phyloP scores from a whole-genome alignment of 2,888 invertebrate genomes.

The Napeogenes inachia region DNA sequence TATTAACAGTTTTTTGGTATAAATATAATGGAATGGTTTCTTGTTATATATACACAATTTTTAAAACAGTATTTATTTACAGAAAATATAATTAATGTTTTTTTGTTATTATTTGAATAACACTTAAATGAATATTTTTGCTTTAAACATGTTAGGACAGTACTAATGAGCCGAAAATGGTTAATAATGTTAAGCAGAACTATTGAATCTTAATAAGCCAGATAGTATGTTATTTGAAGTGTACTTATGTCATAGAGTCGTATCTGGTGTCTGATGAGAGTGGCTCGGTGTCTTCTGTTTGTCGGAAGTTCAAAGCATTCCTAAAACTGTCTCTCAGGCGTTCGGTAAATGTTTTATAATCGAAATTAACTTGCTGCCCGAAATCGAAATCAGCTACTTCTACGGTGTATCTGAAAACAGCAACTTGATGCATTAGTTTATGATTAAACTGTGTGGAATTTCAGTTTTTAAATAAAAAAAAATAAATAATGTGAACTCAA shows the following conservation, averaged over 20 bases:
- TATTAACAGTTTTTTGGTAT: neutral
- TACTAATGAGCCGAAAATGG: neutral
- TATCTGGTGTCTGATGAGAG: constrained; percentile 69
- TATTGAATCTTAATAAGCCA: neutral
- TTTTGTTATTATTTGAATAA: neutral
- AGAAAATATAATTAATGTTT: neutral
- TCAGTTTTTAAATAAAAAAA: too few species aligned
- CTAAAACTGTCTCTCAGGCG: constrained; percentile 86
- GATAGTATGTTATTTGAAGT: neutral
- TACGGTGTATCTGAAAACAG: constrained; percentile 80
- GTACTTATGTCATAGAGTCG: constrained; percentile 75
- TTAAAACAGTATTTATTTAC: neutral
- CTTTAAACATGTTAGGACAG: neutral
- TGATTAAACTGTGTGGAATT: too few species aligned
- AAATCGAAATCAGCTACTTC: constrained; percentile 96
- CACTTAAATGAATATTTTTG: neutral
- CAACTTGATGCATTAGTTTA: neutral
- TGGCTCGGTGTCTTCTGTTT: constrained; percentile 59
- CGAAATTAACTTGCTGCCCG: constrained; percentile 87
- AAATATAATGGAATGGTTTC: neutral
- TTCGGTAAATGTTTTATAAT: constrained; percentile 91
- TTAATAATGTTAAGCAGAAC: neutral
- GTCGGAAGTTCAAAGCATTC: constrained; percentile 60
- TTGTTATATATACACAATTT: neutral
- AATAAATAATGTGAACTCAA: too few species aligned